Evolutionary conservation across 2,113 vertebrate species (phyloP).

Genomic region (Grammomys surdaster): DNA sequence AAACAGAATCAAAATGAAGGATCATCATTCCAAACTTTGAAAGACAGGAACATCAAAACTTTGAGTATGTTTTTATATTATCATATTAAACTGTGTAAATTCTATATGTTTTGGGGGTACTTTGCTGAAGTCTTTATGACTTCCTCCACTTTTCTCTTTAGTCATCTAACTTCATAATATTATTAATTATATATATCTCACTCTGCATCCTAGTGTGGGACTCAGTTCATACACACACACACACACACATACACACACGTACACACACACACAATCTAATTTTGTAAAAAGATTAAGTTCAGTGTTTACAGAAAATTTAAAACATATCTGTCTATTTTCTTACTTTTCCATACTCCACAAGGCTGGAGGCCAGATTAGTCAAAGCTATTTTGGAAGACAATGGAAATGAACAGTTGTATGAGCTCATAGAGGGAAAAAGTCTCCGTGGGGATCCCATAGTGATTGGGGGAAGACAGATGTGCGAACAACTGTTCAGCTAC

Average conservation of each 20-base stretch:
- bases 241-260: too few species aligned
- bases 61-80: not conserved
- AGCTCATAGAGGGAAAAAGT: conserved; percentile 17
- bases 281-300: not conserved
- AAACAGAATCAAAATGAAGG: not conserved
- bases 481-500: conserved; percentile 62
- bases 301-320: not conserved
- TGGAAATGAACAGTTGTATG: not conserved
- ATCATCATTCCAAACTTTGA: not conserved
- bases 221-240: too few species aligned
- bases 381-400: conserved; percentile 38
- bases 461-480: conserved; percentile 74
- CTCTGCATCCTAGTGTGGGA: not conserved
- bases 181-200: not conserved
- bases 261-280: not conserved
- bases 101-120: not conserved
- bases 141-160: not conserved
- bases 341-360: not conserved
- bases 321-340: not conserved
- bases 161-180: not conserved
- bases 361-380: not conserved
- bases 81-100: not conserved
- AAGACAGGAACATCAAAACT: not conserved
- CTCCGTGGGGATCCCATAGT: conserved; percentile 44
- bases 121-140: conserved; percentile 1